Base-by-base conservation (phyloP, 2,113 vertebrate genomes). In the Hystrix cristata region DNA sequence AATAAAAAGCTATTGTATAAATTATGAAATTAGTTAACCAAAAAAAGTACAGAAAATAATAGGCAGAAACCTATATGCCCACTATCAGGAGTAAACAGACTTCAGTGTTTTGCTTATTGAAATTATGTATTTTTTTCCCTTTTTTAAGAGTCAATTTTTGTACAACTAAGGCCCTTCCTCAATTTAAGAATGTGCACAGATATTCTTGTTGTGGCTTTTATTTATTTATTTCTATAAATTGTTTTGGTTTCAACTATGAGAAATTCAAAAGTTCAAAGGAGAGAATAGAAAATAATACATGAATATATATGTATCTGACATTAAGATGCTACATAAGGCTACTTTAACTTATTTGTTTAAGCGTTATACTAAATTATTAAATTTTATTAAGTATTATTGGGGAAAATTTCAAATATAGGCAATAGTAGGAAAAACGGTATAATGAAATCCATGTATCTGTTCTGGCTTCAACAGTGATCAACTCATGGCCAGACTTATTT, bases 271-370 rank as follows among this genome's bases (percentile, higher is more conserved):
- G 31, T 53, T 9, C 12, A 15, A 64, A 18, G 29, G 53, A 90
- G 29, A 95, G 27, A 85, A 81, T 57, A n/a, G 14, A 55, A 69
- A 87, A 65, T 43, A 71, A 71, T 67, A n/a, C 29, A 90, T 51
- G 57, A 23, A 94, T 76, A 57, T 80, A 57, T 46, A 27, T 69
- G 7, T 29, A 29, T 78, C 0, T n/a, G 80, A 31, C 43, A 87
- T 25, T 31, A 62, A 79, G 21, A 38, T 74, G 31, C 38, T 53
- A n/a, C 1, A 27, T 60, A 38, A 43, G 43, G 46, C 60, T 65
- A 87, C 43, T 64, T 94, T 87, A 55, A 15, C 7, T 80, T 85
- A 38, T 81, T 80, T 85, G 27, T 90, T 96, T 92, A 64, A 89
- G 43, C 57, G 34, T 69, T 74, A 12, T 67, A 85, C 19, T 74